Evolutionary conservation across 1,140 invertebrate genomes (phyloP), one percentile per base, ranked within the genome.

Genomic region (Kradibia gibbosae): DNA sequence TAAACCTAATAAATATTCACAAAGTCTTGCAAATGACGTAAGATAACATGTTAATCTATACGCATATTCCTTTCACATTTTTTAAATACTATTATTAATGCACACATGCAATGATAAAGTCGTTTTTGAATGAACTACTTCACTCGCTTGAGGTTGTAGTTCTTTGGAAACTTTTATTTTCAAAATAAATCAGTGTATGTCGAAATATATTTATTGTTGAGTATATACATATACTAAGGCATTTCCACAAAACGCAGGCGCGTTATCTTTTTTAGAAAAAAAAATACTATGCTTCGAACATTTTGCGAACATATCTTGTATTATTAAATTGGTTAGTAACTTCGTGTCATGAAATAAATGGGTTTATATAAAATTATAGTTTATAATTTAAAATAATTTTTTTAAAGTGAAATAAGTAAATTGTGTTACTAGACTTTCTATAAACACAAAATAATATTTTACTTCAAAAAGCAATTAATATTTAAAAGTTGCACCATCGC

Each of bases 1-100:
- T 11, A 67, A 67, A 67, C n/a, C 62, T 39, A 67, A 67, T 67
- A 67, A 67, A 39, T 67, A 67, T 67, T 67, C 36, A 67, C 62
- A 22, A 39, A 67, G 34, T 67, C 62, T 67, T n/a, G 62, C 62
- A 67, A 62, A 67, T 22, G 62, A 39, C 62, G 13, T 39, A 67
- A 36, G 62, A 3, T n/a, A 67, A 67, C 20, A 8, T 39, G 62
- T 67, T 39, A 39, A 39, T 39, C 34, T 17, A 53, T 10, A 10
- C 13, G 17, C 20, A 11, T 2, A n/a, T 36, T 67, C 36, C 62
- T 67, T 39, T 67, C 36, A 4, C 5, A 39, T 17, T 39, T 39
- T 39, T 22, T n/a, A 67, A 67, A 67, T 67, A 39, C 1, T 39
- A 39, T 67, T 67, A 67, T 67, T 67, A 67, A 67, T n/a, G 62